Conservation (phyloP, 1,140 invertebrate species). For the Meloidogyne chitwoodi region DNA sequence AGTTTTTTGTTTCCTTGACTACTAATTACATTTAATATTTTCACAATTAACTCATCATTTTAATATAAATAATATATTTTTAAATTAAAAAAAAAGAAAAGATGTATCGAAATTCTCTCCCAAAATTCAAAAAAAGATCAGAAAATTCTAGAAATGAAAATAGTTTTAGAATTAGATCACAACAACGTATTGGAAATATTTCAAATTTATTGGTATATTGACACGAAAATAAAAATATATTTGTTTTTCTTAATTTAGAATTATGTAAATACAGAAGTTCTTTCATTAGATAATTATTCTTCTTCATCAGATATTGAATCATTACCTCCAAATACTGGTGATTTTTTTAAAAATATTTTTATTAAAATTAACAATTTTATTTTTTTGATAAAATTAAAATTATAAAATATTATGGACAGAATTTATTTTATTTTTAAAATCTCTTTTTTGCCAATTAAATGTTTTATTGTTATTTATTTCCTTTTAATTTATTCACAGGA, state of each 20-base stretch:
- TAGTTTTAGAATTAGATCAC: background rate
- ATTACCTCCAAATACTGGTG: background rate
- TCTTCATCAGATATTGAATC: background rate
- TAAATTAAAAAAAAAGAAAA: background rate
- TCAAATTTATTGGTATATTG: background rate
- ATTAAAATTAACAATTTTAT: no score
- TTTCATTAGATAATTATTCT: background rate
- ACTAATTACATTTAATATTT: no score
- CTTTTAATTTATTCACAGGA: no score
- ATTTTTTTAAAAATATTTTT: no score
- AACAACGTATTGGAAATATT: background rate
- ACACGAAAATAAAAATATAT: background rate
- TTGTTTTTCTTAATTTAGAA: background rate
- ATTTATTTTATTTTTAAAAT: no score
- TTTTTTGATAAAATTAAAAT: no score
- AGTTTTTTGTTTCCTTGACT: background rate
- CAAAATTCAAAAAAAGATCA: background rate
- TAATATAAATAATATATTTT: background rate
- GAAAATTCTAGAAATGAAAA: background rate
- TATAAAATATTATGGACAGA: no score
- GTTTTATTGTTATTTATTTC: no score
- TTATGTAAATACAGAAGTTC: background rate
- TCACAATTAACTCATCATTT: no score
- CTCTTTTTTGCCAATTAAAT: no score
- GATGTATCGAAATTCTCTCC: background rate